A percentile compares a stretch with the other conserved stretches of the same genome.
Conservation (phyloP, 2,888 invertebrate species). For the Caenorhabditis virilis region DNA sequence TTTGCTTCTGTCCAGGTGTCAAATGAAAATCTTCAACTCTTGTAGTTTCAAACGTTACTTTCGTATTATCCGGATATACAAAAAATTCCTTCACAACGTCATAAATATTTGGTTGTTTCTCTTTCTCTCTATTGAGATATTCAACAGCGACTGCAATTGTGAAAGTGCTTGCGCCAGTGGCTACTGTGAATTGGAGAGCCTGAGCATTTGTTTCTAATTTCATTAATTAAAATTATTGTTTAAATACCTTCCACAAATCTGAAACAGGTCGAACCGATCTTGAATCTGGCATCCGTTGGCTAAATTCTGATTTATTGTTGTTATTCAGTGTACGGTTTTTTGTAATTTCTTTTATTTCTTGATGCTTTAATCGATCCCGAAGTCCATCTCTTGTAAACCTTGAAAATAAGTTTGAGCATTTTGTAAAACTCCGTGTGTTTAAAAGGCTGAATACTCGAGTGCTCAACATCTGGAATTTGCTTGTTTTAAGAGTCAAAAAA, state of each 20-base stretch:
- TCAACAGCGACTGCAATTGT: conserved; percentile 23
- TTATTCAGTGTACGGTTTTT: conserved; percentile 22
- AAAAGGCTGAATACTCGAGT: conserved; percentile 9
- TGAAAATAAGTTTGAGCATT: conserved; percentile 12
- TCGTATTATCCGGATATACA: conserved; percentile 1
- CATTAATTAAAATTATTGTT: background rate
- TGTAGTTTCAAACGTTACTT: conserved; percentile 26
- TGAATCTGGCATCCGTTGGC: conserved; percentile 11
- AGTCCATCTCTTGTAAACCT: conserved; percentile 43
- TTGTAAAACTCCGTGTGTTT: conserved; percentile 24
- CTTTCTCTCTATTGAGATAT: conserved; percentile 7
- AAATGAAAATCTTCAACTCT: conserved; percentile 9
- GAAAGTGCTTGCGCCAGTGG: conserved; percentile 18
- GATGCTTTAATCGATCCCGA: conserved; percentile 37
- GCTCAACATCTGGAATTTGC: conserved; percentile 21
- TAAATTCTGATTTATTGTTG: too few relatives aligned
- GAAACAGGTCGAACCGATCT: conserved; percentile 18
- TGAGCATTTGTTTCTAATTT: too few relatives aligned
- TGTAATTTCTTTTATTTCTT: conserved; percentile 35
- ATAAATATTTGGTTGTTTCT: conserved; percentile 12
- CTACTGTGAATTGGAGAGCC: conserved; percentile 28
- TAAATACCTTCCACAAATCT: conserved; percentile 22
- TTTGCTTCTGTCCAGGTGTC: conserved; percentile 46
- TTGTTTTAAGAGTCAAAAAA: too few relatives aligned
- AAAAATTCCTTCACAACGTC: conserved; percentile 29